Conservation (phyloP, 2,113 vertebrate genomes). For the Plecotus auritus region DNA sequence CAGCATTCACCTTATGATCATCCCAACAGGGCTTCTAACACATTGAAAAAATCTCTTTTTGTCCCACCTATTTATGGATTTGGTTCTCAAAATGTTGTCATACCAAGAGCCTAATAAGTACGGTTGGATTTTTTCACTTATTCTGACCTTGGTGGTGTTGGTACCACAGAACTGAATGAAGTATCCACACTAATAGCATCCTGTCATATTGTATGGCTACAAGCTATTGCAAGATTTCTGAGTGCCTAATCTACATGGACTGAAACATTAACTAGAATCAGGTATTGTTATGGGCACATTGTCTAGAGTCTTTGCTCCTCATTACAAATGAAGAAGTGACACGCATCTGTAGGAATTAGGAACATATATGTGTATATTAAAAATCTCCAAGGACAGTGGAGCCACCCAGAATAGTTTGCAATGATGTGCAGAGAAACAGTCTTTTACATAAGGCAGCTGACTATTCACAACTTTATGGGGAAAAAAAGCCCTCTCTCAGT, state of each 20-base stretch:
- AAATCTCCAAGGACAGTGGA: background rate
- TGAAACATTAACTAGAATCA: conserved; percentile 11
- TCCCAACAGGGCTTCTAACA: background rate
- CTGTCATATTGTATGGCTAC: background rate
- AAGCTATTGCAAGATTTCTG: background rate
- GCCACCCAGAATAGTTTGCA: background rate
- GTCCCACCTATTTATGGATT: background rate
- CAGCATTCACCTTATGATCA: background rate
- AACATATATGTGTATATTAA: background rate
- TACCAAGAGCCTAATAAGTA: background rate
- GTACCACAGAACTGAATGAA: background rate
- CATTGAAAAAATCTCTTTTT: background rate
- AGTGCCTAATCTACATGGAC: background rate
- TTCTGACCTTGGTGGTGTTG: background rate
- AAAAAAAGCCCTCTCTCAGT: background rate
- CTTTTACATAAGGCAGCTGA: background rate
- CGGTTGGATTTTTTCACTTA: background rate
- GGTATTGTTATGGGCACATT: background rate
- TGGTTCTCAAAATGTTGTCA: background rate
- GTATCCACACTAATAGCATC: background rate
- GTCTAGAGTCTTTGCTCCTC: background rate
- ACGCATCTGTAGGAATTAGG: background rate
- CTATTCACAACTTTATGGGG: background rate
- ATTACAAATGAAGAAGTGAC: background rate
- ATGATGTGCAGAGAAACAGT: background rate